These are phyloP conservation scores for Megamerina dolium DNA, from an alignment of 2,888 invertebrate genomes.

Conservation along the genomic window DNA sequence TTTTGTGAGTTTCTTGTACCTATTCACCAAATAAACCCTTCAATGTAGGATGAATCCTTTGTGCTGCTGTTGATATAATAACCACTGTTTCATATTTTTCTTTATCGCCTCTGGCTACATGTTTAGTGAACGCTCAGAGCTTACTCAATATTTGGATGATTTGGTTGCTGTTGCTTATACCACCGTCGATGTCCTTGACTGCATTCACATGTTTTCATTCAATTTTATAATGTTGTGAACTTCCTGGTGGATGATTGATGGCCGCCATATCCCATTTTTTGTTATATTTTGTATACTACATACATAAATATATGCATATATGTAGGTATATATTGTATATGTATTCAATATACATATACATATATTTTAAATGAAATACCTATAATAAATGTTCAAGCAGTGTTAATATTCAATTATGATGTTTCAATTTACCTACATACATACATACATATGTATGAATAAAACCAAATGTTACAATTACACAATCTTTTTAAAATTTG, in stretches of 20 bases:
- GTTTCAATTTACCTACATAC: not conserved
- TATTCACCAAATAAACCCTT: not conserved
- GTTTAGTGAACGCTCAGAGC: not conserved
- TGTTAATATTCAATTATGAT: not conserved
- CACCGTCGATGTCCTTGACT: conserved; percentile 3
- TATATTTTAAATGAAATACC: not conserved
- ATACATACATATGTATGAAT: not conserved
- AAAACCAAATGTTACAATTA: too few relatives aligned
- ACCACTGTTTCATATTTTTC: too few relatives aligned
- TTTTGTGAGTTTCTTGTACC: too few relatives aligned
- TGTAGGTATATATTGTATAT: not conserved
- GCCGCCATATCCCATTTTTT: conserved; percentile 5
- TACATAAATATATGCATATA: too few relatives aligned
- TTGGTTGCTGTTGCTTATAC: too few relatives aligned
- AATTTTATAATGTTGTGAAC: conserved; percentile 10
- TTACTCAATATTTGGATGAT: not conserved
- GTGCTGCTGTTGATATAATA: not conserved
- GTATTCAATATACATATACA: not conserved
- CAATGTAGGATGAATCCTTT: not conserved
- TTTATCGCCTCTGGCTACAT: conserved; percentile 9
- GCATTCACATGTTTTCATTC: conserved; percentile 2
- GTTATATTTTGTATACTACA: too few relatives aligned
- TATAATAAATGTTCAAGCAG: too few relatives aligned
- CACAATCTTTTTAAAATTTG: too few relatives aligned
- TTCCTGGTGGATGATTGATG: conserved; percentile 23